Evolutionary conservation across 2,797 vertebrate species (phyloP), one percentile per base, ranked within the genome.

Genomic region (Chanos chanos): DNA sequence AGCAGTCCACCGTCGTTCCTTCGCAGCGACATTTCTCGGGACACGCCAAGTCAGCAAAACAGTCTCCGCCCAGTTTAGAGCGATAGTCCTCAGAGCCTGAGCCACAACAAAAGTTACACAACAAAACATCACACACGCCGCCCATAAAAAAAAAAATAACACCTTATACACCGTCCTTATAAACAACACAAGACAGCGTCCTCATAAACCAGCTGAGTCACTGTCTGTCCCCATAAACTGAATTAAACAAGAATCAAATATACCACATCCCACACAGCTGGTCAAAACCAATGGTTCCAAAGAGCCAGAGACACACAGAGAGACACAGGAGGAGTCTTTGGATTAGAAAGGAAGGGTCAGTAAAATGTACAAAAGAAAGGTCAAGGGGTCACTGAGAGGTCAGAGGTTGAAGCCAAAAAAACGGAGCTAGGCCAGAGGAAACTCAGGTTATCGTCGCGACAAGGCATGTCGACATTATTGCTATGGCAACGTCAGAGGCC

Each of bases 21-120:
- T 98, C 96, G 53, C 96, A 98, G 55, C 95, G 93, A 66, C 96
- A 99, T 77, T 97, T 98, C 67, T 99, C 96, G 3, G 96, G 96
- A 70, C 96, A 99, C 63, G 95, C 93, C 81, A 98, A 73, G 81
- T 98, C 96, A 8, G 94, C 94, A 73, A 99, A 98, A 85, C 96
- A 99, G 86, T 97, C 94, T 51, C 95, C 95, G 25, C 94, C 94
- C 58, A 98, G 89, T 79, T 97, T 96, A 64, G 94, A 94, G 81
- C 96, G 91, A 83, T 99, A 98, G 86, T 98, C 96, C 87, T 99
- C 96, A 0, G 94, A 94, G 86, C 96, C 96, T 99, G 87, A 50
- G 81, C 4, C 40, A n/a, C n/a, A n/a, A n/a, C 16, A 4, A 18
- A 75, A 83, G 73, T 72, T 86, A 76, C 79, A 71, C 84, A 89